phyloP scores from a whole-genome alignment of 1,140 invertebrate species.

The Apis dorsata region DNA sequence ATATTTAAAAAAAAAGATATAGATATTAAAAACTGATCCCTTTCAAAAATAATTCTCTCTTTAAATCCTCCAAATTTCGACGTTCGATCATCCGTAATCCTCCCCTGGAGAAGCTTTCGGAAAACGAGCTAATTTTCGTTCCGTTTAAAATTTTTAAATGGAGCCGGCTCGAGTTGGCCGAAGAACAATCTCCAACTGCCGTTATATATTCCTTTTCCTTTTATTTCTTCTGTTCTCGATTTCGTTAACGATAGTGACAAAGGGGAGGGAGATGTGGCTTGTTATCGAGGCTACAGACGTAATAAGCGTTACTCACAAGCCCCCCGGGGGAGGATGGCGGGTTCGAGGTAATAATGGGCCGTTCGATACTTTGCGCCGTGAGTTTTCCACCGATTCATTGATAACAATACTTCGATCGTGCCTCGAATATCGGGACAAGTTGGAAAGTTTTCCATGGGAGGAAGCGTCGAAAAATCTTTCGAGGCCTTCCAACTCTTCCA shows the following conservation, averaged over 20 bases:
- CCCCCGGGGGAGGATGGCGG: background rate
- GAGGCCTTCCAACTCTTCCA: no score
- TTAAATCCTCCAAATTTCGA: no score
- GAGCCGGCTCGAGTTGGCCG: no score
- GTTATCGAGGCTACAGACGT: constrained; percentile 2
- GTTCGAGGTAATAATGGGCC: constrained; percentile 9
- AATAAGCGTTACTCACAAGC: constrained; percentile 11
- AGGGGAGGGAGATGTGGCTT: background rate
- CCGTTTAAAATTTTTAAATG: no score
- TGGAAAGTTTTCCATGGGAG: background rate
- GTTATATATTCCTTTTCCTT: background rate
- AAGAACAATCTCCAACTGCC: constrained; percentile 22
- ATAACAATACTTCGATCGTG: constrained; percentile 19
- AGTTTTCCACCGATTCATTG: constrained; percentile 12
- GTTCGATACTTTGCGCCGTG: constrained; percentile 8
- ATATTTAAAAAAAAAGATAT: no score
- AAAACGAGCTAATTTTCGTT: no score
- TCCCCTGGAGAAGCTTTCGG: no score
- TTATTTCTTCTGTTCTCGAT: background rate
- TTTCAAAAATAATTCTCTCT: no score
- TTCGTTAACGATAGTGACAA: background rate
- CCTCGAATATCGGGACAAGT: background rate
- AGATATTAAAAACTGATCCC: no score
- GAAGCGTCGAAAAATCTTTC: background rate
- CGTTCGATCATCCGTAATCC: no score